Conservation (phyloP, 1,140 invertebrate genomes). For the Drosophila nannoptera region DNA sequence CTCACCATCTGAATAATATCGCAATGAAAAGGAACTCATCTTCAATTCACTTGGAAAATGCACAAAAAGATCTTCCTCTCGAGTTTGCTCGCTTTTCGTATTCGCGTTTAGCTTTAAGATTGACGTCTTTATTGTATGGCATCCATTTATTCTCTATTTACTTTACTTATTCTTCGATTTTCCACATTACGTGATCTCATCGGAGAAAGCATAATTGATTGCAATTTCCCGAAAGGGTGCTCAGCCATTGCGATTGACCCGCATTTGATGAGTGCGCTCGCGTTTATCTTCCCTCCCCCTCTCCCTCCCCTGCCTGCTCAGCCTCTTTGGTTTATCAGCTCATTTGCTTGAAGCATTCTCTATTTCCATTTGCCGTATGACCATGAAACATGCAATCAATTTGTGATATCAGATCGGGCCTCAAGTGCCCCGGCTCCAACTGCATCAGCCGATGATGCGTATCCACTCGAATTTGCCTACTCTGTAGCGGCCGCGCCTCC, state of each 20-base stretch:
- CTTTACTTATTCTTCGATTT: not conserved
- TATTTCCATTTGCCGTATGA: conserved; percentile 15
- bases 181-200: not conserved
- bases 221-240: conserved; percentile 19
- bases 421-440: conserved; percentile 27
- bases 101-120: no score
- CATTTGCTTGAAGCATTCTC: conserved; percentile 30
- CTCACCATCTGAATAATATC: conserved; percentile 9
- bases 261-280: conserved; percentile 18
- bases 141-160: no score
- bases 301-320: no score
- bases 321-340: conserved; percentile 28
- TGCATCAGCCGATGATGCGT: conserved; percentile 13
- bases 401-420: conserved; percentile 41
- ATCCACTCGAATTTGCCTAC: conserved; percentile 58
- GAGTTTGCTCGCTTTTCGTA: no score
- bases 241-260: conserved; percentile 20
- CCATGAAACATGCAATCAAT: conserved; percentile 46
- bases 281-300: no score
- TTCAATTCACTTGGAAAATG: not conserved
- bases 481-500: conserved; percentile 4
- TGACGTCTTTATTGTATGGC: no score
- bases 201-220: no score
- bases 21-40: no score
- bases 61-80: no score